Evolutionary conservation across 2,113 vertebrate genomes (phyloP), one percentile per base, ranked within the genome.

Genomic region (Phrynosoma platyrhinos): DNA sequence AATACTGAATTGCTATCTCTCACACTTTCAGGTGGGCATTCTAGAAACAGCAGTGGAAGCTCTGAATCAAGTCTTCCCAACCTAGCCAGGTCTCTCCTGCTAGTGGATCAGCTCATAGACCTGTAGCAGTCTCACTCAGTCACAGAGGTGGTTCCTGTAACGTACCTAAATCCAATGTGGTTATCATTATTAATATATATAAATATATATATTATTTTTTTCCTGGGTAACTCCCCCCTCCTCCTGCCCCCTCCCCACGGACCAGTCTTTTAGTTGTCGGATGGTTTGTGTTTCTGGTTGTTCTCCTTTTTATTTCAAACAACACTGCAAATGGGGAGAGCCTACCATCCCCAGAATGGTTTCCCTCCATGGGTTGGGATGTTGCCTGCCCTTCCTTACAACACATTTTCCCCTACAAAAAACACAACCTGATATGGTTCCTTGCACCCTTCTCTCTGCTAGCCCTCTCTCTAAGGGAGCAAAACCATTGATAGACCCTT

Each of bases 81-180:
- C 98, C 97, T 99, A 98, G 98, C 98, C 97, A 98, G 98, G 97
- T 98, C 99, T 97, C 98, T 99, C 93, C 98, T 99, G 97, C 98
- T 99, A 98, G 99, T 99, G 98, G 99, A 99, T 98, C 99, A 99
- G 98, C 99, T 99, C 97, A 99, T 99, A 98, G 99, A 99, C 98
- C 98, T 99, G 97, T 99, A 99, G 98, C 97, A 94, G 97, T 97
- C 47, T 47, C 97, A 94, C 95, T 95, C 96, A 96, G 95, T 97
- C 97, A 96, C 97, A 96, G 96, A 95, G 18, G 95, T 94, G 95
- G 94, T 97, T 93, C 96, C 96, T 96, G 96, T 97, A 96, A 96
- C 88, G 92, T 94, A 94, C 94, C 94, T 96, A 96, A 88, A 94
- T 92, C 92, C 80, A 92, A 85, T 20, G 40, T 47, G 40, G 96